These are phyloP conservation scores for Takifugu ocellatus DNA, from an alignment of 2,797 vertebrate genomes.

Conservation along the genomic window DNA sequence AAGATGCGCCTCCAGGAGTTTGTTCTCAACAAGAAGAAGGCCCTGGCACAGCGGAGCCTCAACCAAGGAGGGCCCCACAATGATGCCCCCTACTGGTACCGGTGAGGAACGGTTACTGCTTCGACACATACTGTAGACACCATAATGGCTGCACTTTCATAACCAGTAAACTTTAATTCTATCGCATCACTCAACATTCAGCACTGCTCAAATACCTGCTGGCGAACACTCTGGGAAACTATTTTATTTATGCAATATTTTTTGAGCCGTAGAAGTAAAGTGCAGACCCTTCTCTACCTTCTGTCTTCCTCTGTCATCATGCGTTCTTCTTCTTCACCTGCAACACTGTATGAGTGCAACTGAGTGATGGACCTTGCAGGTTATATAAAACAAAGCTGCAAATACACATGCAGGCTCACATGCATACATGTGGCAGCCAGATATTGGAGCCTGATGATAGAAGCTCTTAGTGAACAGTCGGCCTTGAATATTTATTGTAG, in stretches of 20 bases:
- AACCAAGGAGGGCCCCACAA: conserved; percentile 91
- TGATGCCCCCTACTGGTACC: conserved; percentile 93
- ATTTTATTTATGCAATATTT: not conserved
- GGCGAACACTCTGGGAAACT: not conserved
- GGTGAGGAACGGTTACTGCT: conserved; percentile 43
- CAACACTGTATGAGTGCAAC: conserved; percentile 30
- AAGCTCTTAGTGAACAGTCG: conserved; percentile 14
- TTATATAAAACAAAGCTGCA: conserved; percentile 31
- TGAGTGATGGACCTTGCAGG: conserved; percentile 30
- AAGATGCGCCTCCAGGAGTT: conserved; percentile 99
- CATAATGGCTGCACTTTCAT: too few relatives aligned
- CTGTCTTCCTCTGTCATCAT: conserved; percentile 19
- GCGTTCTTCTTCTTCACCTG: conserved; percentile 35
- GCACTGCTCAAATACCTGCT: too few relatives aligned
- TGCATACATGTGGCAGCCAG: conserved; percentile 24
- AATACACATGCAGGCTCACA: conserved; percentile 12
- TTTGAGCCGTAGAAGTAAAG: not conserved
- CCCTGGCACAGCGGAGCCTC: conserved; percentile 90
- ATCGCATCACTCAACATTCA: not conserved
- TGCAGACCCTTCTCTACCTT: conserved; percentile 8
- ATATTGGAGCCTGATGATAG: conserved; percentile 63
- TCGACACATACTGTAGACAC: not conserved
- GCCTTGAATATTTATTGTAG: conserved; percentile 48
- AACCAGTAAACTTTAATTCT: not conserved
- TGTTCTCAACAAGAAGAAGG: conserved; percentile 98